Conservation (phyloP, 2,113 vertebrate species). For the Muntiacus muntjak region DNA sequence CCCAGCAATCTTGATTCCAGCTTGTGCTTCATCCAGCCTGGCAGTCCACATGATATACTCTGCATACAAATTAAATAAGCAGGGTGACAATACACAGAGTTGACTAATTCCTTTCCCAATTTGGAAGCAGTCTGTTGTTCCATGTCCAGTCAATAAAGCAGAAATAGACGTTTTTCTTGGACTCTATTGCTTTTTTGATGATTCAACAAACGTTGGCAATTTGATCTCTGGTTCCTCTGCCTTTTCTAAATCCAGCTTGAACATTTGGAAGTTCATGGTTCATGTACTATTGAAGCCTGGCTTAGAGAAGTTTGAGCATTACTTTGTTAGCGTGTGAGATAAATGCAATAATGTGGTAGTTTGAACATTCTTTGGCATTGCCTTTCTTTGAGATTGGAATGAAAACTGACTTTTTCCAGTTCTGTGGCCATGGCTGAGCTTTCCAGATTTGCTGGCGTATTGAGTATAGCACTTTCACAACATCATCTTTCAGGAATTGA, state of each 20-base stretch:
- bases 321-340: not conserved
- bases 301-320: not conserved
- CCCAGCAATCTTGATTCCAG: not conserved
- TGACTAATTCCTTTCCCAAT: not conserved
- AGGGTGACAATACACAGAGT: not conserved
- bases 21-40: not conserved
- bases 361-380: not conserved
- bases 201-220: not conserved
- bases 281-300: not conserved
- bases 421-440: not conserved
- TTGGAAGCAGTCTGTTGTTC: not conserved
- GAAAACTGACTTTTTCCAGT: not conserved
- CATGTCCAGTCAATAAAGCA: not conserved
- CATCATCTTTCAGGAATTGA: not conserved
- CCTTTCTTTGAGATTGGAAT: not conserved
- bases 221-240: not conserved
- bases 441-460: not conserved
- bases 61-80: not conserved
- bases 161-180: not conserved
- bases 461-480: not conserved
- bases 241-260: not conserved
- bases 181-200: not conserved
- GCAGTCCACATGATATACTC: not conserved
- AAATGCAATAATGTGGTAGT: not conserved
- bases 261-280: not conserved